Evolutionary conservation across 2,797 vertebrate genomes (phyloP), one percentile per base, ranked within the genome.

Genomic region (Centroberyx gerrardi): DNA sequence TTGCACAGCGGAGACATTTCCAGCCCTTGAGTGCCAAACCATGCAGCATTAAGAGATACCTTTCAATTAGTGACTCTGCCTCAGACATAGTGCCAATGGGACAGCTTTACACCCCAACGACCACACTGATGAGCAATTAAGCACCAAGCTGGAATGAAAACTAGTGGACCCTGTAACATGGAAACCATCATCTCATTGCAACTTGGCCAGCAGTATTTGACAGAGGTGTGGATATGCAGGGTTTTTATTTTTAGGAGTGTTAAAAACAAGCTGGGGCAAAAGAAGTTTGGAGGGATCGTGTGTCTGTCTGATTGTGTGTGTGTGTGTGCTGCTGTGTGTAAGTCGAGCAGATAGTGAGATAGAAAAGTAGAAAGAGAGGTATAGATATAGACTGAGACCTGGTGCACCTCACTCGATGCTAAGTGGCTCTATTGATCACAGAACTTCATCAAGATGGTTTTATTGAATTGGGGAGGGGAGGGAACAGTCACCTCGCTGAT

Each of bases 371-470:
- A 62, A 31, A 62, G 49, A 58, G n/a, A 82, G 36, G 13, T 18
- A 7, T 8, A 36, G 56, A 58, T 42, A 65, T 17, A 2, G 55
- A 81, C 54, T 33, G 61, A 78, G 62, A 74, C 49, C 15, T 2
- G 68, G 80, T 80, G 66, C 65, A 13, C 42, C 72, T 71, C 64
- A 70, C 65, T 87, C 78, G 77, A 64, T 72, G 72, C 78, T 72
- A 81, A 69, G 79, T 86, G 76, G 66, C 72, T 83, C n/a, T 81
- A 87, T 90, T 78, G 80, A 90, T 88, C 74, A 64, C 58, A 53
- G 58, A 58, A 83, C 74, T 79, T 90, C 82, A 86, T 88, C 74
- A 80, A 62, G 62, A 48, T 69, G 54, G 36, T 73, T 75, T 81
- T 68, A 83, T 85, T 66, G 78, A 81, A 66, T 65, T 15, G 17